These are phyloP conservation scores for Nephila pilipes DNA, from an alignment of 1,140 invertebrate genomes.

Conservation along the genomic window DNA sequence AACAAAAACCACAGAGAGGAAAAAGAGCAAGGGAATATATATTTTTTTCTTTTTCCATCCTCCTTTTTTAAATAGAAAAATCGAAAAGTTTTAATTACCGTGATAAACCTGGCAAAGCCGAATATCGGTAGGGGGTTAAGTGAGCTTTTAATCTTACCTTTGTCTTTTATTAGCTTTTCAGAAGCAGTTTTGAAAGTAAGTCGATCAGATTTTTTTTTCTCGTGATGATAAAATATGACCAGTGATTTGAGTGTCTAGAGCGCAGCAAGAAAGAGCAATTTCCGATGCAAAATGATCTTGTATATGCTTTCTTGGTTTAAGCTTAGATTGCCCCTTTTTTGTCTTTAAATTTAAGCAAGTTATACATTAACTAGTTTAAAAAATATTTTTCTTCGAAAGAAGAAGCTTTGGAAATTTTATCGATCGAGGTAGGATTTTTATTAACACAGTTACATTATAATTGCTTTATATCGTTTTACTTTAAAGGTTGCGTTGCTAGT, in stretches of 20 bases:
- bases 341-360: background rate
- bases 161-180: slow-evolving; percentile 1
- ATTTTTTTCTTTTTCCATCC: background rate
- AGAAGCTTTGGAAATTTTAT: no score
- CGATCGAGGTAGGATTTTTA: no score
- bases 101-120: background rate
- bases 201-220: background rate
- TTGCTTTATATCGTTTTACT: no score
- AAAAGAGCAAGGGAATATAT: background rate
- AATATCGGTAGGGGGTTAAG: background rate
- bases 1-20: background rate
- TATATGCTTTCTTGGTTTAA: background rate
- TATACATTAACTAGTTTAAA: background rate
- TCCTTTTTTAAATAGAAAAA: background rate
- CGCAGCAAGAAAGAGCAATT: background rate
- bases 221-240: background rate
- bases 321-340: background rate
- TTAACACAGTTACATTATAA: no score
- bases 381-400: background rate
- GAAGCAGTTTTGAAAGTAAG: background rate
- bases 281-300: background rate
- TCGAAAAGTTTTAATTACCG: slow-evolving; percentile 8
- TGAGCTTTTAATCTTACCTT: slow-evolving; percentile 14
- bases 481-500: no score
- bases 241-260: background rate